A percentile compares a stretch with the other conserved stretches of the same genome.
Evolutionary conservation across 2,797 vertebrate genomes (phyloP).

Genomic region (Zenarchopterus dispar): DNA sequence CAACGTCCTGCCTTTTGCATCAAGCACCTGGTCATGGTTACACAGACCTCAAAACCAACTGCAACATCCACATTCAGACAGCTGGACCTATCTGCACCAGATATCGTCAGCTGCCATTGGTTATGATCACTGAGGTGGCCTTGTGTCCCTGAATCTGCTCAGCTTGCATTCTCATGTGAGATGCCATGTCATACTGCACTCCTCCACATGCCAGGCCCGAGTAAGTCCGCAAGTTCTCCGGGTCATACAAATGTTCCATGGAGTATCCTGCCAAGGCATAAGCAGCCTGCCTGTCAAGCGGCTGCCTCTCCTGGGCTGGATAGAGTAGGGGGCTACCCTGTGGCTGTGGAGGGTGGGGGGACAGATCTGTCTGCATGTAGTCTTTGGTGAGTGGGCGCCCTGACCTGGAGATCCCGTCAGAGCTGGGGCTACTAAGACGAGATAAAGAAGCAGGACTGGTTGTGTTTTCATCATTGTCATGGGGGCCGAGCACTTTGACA

Average conservation of each 20-base stretch:
- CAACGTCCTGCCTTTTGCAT: constrained; percentile 56
- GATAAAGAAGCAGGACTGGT: constrained; percentile 85
- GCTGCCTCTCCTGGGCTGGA: constrained; percentile 87
- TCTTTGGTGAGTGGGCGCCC: constrained; percentile 84
- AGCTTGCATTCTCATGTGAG: constrained; percentile 93
- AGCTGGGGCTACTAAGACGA: constrained; percentile 91
- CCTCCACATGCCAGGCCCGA: constrained; percentile 89
- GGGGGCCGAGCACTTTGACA: constrained; percentile 85
- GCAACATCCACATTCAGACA: constrained; percentile 73
- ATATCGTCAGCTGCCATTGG: constrained; percentile 93
- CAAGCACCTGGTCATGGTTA: constrained; percentile 73
- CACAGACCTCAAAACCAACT: constrained; percentile 69
- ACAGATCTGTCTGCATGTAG: constrained; percentile 90
- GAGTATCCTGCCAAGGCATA: constrained; percentile 94
- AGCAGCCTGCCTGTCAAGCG: constrained; percentile 90
- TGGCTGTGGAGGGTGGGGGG: constrained; percentile 85
- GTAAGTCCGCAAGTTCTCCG: constrained; percentile 91
- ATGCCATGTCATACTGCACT: constrained; percentile 91
- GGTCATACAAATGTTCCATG: constrained; percentile 92
- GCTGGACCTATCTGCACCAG: constrained; percentile 54
- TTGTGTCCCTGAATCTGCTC: constrained; percentile 95
- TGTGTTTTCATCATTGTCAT: constrained; percentile 89
- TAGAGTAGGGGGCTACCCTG: constrained; percentile 89
- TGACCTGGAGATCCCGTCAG: constrained; percentile 88
- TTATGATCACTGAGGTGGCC: constrained; percentile 95